Conservation (phyloP, 23 tunicate genomes). For the Clavelina lepadiformis region DNA sequence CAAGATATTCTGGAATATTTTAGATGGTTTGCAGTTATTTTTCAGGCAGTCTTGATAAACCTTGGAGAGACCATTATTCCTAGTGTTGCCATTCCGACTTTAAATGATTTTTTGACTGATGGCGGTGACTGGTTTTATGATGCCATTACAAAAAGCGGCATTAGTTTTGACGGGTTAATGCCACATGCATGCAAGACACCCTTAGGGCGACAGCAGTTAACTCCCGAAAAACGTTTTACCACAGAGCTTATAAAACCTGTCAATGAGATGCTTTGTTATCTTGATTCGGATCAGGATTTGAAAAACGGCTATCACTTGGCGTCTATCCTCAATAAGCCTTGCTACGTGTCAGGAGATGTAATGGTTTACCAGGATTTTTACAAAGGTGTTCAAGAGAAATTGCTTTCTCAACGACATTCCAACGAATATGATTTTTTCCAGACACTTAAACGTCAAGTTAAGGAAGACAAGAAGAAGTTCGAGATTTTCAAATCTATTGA, state of each 20-base stretch:
- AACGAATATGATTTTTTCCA: too few relatives aligned
- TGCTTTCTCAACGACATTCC: too few relatives aligned
- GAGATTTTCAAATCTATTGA: too few relatives aligned
- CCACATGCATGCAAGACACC: constrained; percentile 35
- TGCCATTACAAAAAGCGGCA: constrained; percentile 4
- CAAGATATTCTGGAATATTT: constrained; percentile 3
- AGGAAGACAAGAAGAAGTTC: too few relatives aligned
- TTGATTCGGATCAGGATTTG: constrained; percentile 1
- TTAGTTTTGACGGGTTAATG: constrained; percentile 20
- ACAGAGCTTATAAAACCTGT: constrained; percentile 4
- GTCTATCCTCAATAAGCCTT: background rate
- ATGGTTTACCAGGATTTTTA: background rate
- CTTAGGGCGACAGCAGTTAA: constrained; percentile 13
- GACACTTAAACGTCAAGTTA: too few relatives aligned
- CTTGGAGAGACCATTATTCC: constrained; percentile 29
- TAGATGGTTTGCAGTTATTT: constrained; percentile 14
- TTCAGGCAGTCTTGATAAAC: constrained; percentile 10
- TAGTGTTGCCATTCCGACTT: too few relatives aligned
- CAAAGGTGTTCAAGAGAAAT: background rate
- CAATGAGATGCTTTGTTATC: constrained; percentile 1
- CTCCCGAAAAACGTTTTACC: constrained; percentile 1
- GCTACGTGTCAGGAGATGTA: background rate
- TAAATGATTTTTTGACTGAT: constrained; percentile 10
- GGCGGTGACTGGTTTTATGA: constrained; percentile 21
- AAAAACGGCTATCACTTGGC: constrained; percentile 2